Percentiles rank a stretch among this genome's conserved stretches.
phyloP scores from a whole-genome alignment of 2,888 invertebrate species.

The Lepetodrilus schrolli region DNA sequence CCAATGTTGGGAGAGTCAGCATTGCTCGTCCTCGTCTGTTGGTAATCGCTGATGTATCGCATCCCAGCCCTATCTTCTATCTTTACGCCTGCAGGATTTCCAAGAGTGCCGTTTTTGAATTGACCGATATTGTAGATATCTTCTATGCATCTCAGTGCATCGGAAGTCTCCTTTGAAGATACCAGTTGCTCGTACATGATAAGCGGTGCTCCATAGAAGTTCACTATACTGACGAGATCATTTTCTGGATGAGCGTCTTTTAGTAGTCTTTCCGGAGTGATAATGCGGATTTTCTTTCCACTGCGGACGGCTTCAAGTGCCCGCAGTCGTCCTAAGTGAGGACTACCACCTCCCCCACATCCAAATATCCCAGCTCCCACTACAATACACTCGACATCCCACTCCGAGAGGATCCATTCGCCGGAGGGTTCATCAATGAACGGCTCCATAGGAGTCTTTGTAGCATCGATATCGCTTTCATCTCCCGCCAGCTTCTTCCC shows the following conservation, averaged over 20 bases:
- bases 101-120: constrained; percentile 44
- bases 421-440: constrained; percentile 49
- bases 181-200: constrained; percentile 61
- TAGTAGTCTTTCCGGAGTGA: constrained; percentile 55
- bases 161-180: constrained; percentile 48
- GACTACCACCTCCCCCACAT: constrained; percentile 71
- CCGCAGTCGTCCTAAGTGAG: constrained; percentile 59
- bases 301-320: constrained; percentile 49
- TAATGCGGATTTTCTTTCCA: constrained; percentile 63
- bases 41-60: constrained; percentile 51
- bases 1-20: neutral
- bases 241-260: constrained; percentile 42
- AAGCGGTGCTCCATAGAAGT: constrained; percentile 67
- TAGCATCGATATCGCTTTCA: neutral
- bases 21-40: neutral
- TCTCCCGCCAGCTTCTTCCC: constrained; percentile 38
- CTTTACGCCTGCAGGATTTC: constrained; percentile 33
- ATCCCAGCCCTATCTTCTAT: constrained; percentile 44
- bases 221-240: constrained; percentile 51
- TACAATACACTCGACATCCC: constrained; percentile 70
- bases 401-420: constrained; percentile 66
- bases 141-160: constrained; percentile 50
- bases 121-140: constrained; percentile 46
- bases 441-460: constrained; percentile 35
- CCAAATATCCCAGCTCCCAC: constrained; percentile 71